Base-by-base conservation (phyloP, 2,113 vertebrate species). In the Pongo pygmaeus region DNA sequence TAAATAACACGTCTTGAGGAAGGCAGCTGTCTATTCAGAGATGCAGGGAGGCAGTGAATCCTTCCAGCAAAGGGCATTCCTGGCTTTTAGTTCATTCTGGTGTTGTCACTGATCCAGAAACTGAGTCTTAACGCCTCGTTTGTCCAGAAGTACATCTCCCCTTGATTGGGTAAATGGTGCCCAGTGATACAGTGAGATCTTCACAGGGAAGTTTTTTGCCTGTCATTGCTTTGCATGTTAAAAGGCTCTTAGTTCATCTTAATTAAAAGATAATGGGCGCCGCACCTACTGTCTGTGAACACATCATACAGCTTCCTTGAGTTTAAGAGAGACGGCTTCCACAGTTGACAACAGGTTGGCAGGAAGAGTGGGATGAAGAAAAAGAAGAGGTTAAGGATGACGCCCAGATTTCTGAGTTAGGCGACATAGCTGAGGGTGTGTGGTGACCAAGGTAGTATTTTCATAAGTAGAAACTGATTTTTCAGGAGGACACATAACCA, bases 91-190 rank as follows among this genome's bases (percentile, higher is more conserved):
- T 23, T 77, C 57, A 40, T 57, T 85, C 22, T 67, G 32, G 50
- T 88, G 50, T 35, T 57, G 64, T 52, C 84, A 48, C 27, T 86
- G 95, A 96, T 95, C 69, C 96, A 94, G 93, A 94, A 92, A 74
- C 59, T 4, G 23, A 92, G 79, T 67, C 88, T 83, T 38, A 87
- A 92, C 0, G 11, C 79, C 88, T 97, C 91, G 90, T 96, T 97
- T 72, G 75, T 40, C 14, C 3, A 50, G 46, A 91, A 96, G 75
- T 57, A 11, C 84, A 79, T 94, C 80, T 46, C 78, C 38, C 50
- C 14, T 92, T 3, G 1, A 11, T 1, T 20, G 80, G 48, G 67
- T 74, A 74, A 74, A 57, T 22, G 52, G n/a, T 57, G 74, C 59
- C 67, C 84, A 84, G 67, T 8, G 84, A 90, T 67, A 57, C n/a